Conservation (phyloP, 2,113 vertebrate species). For the Greenwoodochromis staneri region DNA sequence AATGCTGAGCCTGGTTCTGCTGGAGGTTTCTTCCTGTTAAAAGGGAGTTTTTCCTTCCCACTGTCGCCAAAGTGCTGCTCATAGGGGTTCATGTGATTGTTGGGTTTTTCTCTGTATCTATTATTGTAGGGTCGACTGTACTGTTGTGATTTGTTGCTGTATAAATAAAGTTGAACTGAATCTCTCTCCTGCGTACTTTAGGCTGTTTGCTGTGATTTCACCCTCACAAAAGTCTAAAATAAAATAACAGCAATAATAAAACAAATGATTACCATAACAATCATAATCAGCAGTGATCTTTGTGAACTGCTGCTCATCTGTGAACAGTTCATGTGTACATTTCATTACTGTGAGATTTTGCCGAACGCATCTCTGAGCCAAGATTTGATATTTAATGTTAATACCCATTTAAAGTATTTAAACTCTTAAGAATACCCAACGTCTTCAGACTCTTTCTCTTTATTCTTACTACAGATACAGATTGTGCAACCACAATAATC, state of each 20-base stretch:
- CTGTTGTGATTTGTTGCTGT: not conserved
- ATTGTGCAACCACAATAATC: not conserved
- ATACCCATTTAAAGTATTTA: not conserved
- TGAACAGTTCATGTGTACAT: not conserved
- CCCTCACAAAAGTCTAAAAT: not conserved
- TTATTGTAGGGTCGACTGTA: not conserved
- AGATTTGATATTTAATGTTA: not conserved
- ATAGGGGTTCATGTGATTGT: fast-evolving
- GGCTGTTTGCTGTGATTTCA: not conserved
- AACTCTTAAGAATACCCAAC: not conserved
- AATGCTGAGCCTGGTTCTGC: fast-evolving
- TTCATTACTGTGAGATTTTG: not conserved
- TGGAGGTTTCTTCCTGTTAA: not conserved
- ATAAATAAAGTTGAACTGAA: not conserved
- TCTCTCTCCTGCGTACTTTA: not conserved
- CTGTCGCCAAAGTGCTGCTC: not conserved
- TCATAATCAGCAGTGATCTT: not conserved
- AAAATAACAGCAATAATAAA: not conserved
- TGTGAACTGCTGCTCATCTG: not conserved
- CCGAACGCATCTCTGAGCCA: not conserved
- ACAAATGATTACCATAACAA: not conserved
- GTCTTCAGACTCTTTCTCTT: not conserved
- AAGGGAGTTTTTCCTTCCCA: not conserved
- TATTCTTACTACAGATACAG: not conserved
- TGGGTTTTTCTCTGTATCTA: fast-evolving